phyloP scores from a whole-genome alignment of 2,797 vertebrate species.

The Oryzias dopingdopingensis region DNA sequence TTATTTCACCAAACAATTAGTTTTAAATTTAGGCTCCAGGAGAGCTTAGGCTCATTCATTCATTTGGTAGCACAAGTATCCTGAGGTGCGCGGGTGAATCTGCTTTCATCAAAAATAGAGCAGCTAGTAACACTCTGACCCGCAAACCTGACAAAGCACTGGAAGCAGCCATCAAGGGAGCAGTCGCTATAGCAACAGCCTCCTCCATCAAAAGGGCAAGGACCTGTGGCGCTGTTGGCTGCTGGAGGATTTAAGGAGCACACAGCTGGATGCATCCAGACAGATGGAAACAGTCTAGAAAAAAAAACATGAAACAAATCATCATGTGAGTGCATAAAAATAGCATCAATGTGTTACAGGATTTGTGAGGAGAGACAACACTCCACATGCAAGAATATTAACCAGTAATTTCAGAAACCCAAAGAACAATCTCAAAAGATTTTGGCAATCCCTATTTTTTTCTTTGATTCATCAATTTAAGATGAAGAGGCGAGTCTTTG shows the following conservation, averaged over 20 bases:
- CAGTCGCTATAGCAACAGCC: slow-evolving; percentile 55
- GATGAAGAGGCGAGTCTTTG: neutral
- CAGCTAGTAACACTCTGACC: slow-evolving; percentile 3
- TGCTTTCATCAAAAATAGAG: slow-evolving; percentile 4
- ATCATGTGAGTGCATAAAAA: neutral
- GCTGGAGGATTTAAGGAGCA: slow-evolving; percentile 18
- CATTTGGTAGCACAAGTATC: slow-evolving; percentile 3
- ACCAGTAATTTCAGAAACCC: too few species aligned
- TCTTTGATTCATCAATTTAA: neutral
- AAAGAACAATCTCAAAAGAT: too few species aligned
- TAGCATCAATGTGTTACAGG: too few species aligned
- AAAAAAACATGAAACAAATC: neutral
- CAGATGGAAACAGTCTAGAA: neutral
- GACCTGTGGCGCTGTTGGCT: slow-evolving; percentile 29
- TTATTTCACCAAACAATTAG: too few species aligned
- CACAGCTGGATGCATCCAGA: neutral
- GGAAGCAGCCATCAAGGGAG: slow-evolving; percentile 26
- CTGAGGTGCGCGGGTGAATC: neutral
- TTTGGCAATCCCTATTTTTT: too few species aligned
- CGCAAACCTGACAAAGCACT: slow-evolving; percentile 16
- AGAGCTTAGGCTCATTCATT: neutral
- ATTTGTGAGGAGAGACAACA: too few species aligned
- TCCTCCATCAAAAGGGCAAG: slow-evolving; percentile 47
- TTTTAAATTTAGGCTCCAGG: too few species aligned
- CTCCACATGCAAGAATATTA: too few species aligned